Evolutionary conservation across 2,888 invertebrate genomes (phyloP).

Genomic region (Meta bourneti): DNA sequence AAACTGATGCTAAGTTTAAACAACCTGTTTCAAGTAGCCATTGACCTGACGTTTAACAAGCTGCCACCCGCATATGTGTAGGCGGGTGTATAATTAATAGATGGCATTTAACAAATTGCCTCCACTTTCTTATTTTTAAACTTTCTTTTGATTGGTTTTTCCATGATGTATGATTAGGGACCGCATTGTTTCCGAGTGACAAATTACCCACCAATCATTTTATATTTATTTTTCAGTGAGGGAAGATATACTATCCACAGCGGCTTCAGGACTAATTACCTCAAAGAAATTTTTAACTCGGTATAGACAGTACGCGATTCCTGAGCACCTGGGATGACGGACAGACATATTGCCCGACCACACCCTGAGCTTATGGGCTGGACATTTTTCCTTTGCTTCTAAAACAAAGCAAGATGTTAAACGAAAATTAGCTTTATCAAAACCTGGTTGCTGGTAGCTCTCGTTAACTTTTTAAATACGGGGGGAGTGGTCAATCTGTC

Average conservation of each 20-base stretch:
- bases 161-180: constrained; percentile 50
- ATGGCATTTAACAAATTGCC: constrained; percentile 71
- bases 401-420: constrained; percentile 55
- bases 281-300: constrained; percentile 17
- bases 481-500: constrained; percentile 44
- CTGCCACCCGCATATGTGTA: constrained; percentile 54
- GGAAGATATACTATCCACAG: constrained; percentile 8
- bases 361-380: constrained; percentile 48
- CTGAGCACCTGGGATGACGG: constrained; percentile 25
- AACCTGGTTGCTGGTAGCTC: constrained; percentile 31
- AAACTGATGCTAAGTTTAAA: too few species aligned
- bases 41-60: constrained; percentile 21
- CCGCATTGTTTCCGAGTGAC: constrained; percentile 58
- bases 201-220: constrained; percentile 55
- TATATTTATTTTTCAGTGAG: constrained; percentile 39
- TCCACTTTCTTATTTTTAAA: constrained; percentile 4
- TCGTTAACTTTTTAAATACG: constrained; percentile 36
- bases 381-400: constrained; percentile 20
- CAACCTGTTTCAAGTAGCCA: constrained; percentile 51
- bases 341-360: constrained; percentile 37
- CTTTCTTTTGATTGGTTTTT: constrained; percentile 32
- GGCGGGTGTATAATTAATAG: constrained; percentile 69
- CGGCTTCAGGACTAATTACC: constrained; percentile 52
- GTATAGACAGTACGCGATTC: not conserved
- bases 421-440: constrained; percentile 58